Percentiles rank a stretch among this genome's conserved stretches.
These are phyloP conservation scores for Geococcyx californianus DNA, from an alignment of 2,113 vertebrate genomes.

Conservation along the genomic window DNA sequence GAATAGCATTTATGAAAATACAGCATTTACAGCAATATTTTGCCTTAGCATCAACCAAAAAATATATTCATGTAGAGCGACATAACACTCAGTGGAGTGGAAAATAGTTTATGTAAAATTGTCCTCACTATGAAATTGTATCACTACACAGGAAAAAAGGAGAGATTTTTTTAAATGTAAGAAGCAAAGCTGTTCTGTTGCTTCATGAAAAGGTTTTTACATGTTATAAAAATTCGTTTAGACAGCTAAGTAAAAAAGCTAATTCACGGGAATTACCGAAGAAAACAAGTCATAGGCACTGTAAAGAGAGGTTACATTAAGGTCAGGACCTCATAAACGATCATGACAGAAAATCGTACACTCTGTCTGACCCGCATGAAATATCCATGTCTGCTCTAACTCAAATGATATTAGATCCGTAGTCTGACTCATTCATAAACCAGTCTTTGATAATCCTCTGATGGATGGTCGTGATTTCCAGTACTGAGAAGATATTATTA, in stretches of 20 bases:
- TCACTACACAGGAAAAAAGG: background rate
- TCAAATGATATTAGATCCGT: constrained; percentile 13
- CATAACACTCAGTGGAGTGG: constrained; percentile 53
- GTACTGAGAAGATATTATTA: background rate
- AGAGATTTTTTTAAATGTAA: constrained; percentile 21
- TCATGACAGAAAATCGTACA: constrained; percentile 59
- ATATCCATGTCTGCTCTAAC: constrained; percentile 17
- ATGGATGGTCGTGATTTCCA: background rate
- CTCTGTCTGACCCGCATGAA: constrained; percentile 43
- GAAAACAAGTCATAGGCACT: constrained; percentile 45
- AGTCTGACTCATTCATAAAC: constrained; percentile 24
- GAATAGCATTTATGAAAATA: constrained; percentile 44
- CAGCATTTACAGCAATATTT: constrained; percentile 47
- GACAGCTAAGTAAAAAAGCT: constrained; percentile 47
- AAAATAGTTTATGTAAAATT: constrained; percentile 68
- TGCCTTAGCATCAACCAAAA: constrained; percentile 30
- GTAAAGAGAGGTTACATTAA: constrained; percentile 10
- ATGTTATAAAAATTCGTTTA: constrained; percentile 48
- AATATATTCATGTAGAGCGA: constrained; percentile 52
- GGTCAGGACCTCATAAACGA: constrained; percentile 59
- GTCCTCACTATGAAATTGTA: constrained; percentile 44
- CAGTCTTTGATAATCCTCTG: constrained; percentile 2
- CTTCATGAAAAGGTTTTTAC: constrained; percentile 8
- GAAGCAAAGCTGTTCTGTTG: constrained; percentile 3
- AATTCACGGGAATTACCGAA: constrained; percentile 27